Evolutionary conservation across 2,888 invertebrate species (phyloP).

Genomic region (Noctua fimbriata): DNA sequence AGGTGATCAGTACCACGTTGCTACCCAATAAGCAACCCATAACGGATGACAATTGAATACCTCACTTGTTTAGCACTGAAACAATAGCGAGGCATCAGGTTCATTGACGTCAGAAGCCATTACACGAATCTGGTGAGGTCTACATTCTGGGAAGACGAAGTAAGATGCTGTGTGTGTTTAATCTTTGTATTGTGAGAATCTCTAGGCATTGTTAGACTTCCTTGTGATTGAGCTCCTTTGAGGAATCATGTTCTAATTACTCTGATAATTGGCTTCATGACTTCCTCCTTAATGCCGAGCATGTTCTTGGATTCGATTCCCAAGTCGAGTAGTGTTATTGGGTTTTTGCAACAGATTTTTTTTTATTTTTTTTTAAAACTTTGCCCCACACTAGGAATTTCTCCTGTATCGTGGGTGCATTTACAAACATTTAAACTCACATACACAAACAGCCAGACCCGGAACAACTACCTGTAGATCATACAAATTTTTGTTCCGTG

Average conservation of each 20-base stretch:
- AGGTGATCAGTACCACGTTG: constrained; percentile 8
- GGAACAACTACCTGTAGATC: too few relatives aligned
- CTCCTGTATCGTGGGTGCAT: too few relatives aligned
- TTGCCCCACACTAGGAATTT: too few relatives aligned
- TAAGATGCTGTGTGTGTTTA: constrained; percentile 10
- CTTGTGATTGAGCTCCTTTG: not conserved
- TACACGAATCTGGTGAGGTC: constrained; percentile 36
- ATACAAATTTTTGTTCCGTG: too few relatives aligned
- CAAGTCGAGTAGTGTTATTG: not conserved
- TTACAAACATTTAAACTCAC: too few relatives aligned
- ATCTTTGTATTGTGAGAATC: not conserved
- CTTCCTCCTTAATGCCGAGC: not conserved
- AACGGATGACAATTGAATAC: constrained; percentile 46
- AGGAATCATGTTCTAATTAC: not conserved
- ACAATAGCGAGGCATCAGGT: constrained; percentile 49
- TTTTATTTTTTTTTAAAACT: too few relatives aligned
- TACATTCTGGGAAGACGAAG: constrained; percentile 11
- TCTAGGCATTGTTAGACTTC: not conserved
- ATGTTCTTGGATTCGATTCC: not conserved
- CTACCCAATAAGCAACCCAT: constrained; percentile 7
- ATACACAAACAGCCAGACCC: too few relatives aligned
- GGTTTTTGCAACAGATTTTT: not conserved
- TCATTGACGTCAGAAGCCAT: constrained; percentile 47
- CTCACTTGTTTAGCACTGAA: constrained; percentile 38
- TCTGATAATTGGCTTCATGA: not conserved